Conservation (phyloP, 2,113 vertebrate genomes). For the Epinephelus moara region DNA sequence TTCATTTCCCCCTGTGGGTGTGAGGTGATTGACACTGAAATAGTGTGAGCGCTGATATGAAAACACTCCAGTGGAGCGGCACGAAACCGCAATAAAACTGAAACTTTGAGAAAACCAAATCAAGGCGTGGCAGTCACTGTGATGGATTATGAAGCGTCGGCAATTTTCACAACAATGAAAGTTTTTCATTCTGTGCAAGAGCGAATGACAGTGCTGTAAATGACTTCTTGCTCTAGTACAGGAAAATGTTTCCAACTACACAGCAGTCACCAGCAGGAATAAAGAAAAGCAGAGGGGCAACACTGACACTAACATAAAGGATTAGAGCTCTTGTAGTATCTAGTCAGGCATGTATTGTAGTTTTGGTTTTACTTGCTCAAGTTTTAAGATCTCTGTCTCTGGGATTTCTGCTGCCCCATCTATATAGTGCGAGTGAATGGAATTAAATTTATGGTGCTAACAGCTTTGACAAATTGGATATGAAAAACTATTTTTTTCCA, state of each 20-base stretch:
- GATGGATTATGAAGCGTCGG: conserved; percentile 15
- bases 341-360: no score
- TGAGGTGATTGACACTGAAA: conserved; percentile 46
- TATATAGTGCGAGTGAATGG: no score
- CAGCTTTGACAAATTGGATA: no score
- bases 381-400: no score
- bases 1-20: conserved; percentile 33
- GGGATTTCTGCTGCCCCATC: no score
- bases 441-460: no score
- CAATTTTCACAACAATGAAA: conserved; percentile 31
- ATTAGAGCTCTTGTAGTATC: no score
- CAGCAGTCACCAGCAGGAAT: background rate
- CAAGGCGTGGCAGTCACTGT: conserved; percentile 16
- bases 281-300: background rate
- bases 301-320: background rate
- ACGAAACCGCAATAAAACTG: conserved; percentile 39
- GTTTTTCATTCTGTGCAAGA: conserved; percentile 20
- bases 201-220: background rate
- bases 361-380: no score
- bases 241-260: background rate
- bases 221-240: background rate
- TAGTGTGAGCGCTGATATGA: conserved; percentile 31
- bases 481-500: no score
- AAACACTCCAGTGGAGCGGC: conserved; percentile 44
- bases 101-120: conserved; percentile 49